A percentile compares a stretch with the other conserved stretches of the same genome.
Conservation (phyloP, 1,140 invertebrate genomes). For the Tetragnatha versicolor region DNA sequence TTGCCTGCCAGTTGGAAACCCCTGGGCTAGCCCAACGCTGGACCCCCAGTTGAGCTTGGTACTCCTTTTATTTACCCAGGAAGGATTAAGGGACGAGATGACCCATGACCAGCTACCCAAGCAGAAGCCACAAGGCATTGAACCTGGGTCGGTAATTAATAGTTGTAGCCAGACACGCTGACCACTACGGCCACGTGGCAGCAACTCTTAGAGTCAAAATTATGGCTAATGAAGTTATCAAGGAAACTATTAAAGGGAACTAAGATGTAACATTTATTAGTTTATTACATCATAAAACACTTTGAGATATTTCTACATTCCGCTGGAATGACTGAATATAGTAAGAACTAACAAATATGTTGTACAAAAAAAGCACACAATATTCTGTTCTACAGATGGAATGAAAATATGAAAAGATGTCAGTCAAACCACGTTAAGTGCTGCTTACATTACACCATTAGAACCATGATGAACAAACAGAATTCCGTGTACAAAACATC, state of each 20-base stretch:
- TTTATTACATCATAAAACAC: slow-evolving; percentile 56
- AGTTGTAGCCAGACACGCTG: too few species aligned
- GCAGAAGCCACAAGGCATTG: too few species aligned
- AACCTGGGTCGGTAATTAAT: too few species aligned
- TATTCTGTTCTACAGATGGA: slow-evolving; percentile 56
- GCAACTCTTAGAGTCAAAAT: too few species aligned
- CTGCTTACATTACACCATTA: slow-evolving; percentile 34
- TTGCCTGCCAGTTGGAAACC: too few species aligned
- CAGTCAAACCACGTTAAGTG: slow-evolving; percentile 48
- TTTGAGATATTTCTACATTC: slow-evolving; percentile 55
- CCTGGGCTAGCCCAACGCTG: too few species aligned
- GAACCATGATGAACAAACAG: slow-evolving; percentile 42
- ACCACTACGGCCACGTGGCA: too few species aligned
- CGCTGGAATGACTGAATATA: slow-evolving; percentile 55
- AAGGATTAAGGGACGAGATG: too few species aligned
- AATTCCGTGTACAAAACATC: slow-evolving; percentile 50
- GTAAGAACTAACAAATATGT: slow-evolving; percentile 55
- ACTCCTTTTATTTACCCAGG: too few species aligned
- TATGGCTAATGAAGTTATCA: too few species aligned
- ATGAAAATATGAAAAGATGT: slow-evolving; percentile 55
- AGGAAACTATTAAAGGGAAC: slow-evolving; percentile 25
- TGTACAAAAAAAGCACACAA: slow-evolving; percentile 53
- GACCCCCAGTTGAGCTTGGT: too few species aligned
- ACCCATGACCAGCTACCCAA: too few species aligned
- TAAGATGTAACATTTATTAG: slow-evolving; percentile 52